phyloP scores from a whole-genome alignment of 2,888 invertebrate species.

The Papilio demoleus region DNA sequence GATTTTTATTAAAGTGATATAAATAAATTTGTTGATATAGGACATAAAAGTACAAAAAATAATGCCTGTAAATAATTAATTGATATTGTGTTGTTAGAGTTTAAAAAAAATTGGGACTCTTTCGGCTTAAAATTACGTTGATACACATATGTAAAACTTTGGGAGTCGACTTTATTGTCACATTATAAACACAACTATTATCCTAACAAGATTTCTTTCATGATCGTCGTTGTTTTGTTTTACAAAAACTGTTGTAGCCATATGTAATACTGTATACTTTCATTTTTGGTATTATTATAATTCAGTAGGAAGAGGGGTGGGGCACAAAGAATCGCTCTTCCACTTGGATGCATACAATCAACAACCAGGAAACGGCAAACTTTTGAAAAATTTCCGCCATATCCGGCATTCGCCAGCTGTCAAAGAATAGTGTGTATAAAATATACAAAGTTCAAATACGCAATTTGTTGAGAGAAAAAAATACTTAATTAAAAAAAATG shows the following conservation, averaged over 20 bases:
- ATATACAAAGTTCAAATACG: not conserved
- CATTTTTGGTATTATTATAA: slow-evolving; percentile 35
- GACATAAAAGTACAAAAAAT: too few relatives aligned
- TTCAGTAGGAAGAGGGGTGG: slow-evolving; percentile 54
- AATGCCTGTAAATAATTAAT: too few relatives aligned
- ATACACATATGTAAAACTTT: too few relatives aligned
- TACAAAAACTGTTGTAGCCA: not conserved
- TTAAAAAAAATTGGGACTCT: too few relatives aligned
- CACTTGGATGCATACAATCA: slow-evolving; percentile 81
- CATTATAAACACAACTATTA: too few relatives aligned
- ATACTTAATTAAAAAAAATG: too few relatives aligned
- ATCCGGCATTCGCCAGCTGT: slow-evolving; percentile 67
- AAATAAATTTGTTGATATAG: too few relatives aligned
- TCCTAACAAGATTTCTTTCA: too few relatives aligned
- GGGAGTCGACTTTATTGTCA: too few relatives aligned
- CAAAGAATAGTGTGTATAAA: slow-evolving; percentile 55
- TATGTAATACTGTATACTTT: not conserved
- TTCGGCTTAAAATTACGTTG: too few relatives aligned
- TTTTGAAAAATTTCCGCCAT: slow-evolving; percentile 80
- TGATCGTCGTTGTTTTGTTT: not conserved
- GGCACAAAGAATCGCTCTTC: slow-evolving; percentile 67
- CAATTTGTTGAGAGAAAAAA: not conserved
- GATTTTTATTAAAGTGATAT: too few relatives aligned
- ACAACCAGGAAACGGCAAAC: slow-evolving; percentile 72
- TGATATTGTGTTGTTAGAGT: too few relatives aligned